These are phyloP conservation scores for Ormyrus labotus DNA, from an alignment of 2,888 invertebrate species.

Conservation along the genomic window DNA sequence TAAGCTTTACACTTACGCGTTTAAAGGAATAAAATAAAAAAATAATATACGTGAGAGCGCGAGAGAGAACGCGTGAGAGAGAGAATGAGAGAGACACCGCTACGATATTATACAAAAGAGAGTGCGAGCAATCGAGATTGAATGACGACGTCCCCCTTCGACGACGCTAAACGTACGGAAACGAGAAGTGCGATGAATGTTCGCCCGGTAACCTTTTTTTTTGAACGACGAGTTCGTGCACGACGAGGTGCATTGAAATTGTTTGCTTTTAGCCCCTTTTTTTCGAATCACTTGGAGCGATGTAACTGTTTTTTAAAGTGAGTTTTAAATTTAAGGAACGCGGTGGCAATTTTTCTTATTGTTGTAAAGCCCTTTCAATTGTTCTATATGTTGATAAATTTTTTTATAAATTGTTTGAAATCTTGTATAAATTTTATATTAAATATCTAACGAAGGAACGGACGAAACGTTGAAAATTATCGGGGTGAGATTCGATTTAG, in stretches of 20 bases:
- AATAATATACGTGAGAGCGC: conserved; percentile 34
- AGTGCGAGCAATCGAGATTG: conserved; percentile 42
- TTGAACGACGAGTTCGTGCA: conserved; percentile 42
- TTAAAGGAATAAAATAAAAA: conserved; percentile 48
- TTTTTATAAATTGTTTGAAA: background rate
- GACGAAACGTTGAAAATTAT: too few species aligned
- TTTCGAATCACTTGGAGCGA: background rate
- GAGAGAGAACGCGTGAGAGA: conserved; percentile 19
- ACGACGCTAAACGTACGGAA: background rate
- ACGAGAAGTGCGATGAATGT: background rate
- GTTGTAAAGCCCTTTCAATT: too few species aligned
- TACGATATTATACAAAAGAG: conserved; percentile 45
- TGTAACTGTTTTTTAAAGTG: background rate
- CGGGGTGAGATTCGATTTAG: too few species aligned
- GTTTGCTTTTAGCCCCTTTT: background rate
- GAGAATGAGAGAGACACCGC: conserved; percentile 31
- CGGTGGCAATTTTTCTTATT: too few species aligned
- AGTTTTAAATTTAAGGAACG: too few species aligned
- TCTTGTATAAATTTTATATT: too few species aligned
- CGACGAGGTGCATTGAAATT: background rate
- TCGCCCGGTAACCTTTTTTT: conserved; percentile 1
- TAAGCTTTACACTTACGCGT: conserved; percentile 58
- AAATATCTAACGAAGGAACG: too few species aligned
- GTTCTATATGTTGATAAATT: background rate
- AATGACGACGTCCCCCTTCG: background rate